phyloP scores from a whole-genome alignment of 2,113 vertebrate genomes.

The Turdus rufiventris region DNA sequence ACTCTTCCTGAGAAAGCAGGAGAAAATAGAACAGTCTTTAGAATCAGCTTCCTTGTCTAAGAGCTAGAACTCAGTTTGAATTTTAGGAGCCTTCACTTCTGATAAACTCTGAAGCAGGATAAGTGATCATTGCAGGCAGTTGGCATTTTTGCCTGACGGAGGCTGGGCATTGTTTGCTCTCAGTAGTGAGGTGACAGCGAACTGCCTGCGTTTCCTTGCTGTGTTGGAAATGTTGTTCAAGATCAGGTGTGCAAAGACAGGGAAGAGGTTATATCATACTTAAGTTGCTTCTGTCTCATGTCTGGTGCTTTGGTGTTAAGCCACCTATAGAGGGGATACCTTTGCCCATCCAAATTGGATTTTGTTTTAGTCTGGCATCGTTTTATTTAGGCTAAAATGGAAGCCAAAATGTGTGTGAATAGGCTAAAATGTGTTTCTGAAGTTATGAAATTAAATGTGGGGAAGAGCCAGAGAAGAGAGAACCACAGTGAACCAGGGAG shows the following conservation, averaged over 20 bases:
- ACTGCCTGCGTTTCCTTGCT: background rate
- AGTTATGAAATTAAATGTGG: background rate
- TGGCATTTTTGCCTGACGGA: background rate
- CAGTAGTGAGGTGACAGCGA: background rate
- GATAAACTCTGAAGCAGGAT: background rate
- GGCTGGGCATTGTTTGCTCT: background rate
- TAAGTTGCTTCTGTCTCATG: slow-evolving; percentile 22
- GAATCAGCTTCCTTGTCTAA: background rate
- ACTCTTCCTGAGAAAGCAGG: background rate
- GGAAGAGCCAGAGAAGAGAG: background rate
- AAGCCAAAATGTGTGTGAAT: background rate
- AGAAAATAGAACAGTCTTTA: background rate
- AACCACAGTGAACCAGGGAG: background rate
- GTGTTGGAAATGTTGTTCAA: slow-evolving; percentile 32
- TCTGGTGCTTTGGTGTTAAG: slow-evolving; percentile 38
- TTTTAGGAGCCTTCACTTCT: background rate
- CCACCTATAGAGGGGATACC: background rate
- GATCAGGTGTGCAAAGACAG: slow-evolving; percentile 21
- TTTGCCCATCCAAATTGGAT: slow-evolving; percentile 31
- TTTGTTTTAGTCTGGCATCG: slow-evolving; percentile 44
- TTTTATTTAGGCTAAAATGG: slow-evolving; percentile 24
- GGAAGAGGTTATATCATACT: slow-evolving; percentile 3
- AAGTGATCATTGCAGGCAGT: background rate
- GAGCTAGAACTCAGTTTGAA: background rate
- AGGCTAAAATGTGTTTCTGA: background rate